phyloP scores from a whole-genome alignment of 2,888 invertebrate genomes.

The Spisula solida region DNA sequence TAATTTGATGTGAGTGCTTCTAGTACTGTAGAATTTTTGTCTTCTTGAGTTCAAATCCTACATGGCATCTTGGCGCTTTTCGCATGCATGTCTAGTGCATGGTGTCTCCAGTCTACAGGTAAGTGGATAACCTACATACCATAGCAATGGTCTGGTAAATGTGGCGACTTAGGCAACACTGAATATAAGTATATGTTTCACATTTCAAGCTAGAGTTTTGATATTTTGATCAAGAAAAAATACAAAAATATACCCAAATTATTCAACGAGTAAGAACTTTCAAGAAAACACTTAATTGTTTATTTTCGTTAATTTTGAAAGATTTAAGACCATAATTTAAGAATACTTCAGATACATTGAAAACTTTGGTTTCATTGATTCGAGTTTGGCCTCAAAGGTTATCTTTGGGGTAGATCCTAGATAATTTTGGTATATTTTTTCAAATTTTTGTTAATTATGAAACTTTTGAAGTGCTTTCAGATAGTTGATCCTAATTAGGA shows the following conservation, averaged over 20 bases:
- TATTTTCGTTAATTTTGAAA: no score
- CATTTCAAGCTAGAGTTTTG: background rate
- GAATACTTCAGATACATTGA: no score
- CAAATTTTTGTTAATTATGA: background rate
- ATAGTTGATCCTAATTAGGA: background rate
- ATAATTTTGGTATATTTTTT: constrained; percentile 12
- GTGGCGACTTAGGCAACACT: background rate
- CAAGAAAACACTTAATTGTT: no score
- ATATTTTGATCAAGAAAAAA: background rate
- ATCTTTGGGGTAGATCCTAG: background rate
- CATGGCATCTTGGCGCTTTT: constrained; percentile 24
- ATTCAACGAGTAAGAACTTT: background rate
- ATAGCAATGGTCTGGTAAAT: background rate
- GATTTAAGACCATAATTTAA: no score
- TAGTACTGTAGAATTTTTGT: background rate
- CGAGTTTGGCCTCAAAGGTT: no score
- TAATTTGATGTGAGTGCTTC: background rate
- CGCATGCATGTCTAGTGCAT: constrained; percentile 37
- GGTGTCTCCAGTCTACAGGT: constrained; percentile 9
- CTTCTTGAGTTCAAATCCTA: background rate
- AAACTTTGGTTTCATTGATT: no score
- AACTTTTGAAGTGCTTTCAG: constrained; percentile 11
- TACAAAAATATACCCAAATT: constrained; percentile 1
- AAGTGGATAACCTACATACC: constrained; percentile 16
- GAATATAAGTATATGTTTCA: constrained; percentile 6